Base-by-base conservation (phyloP, 2,113 vertebrate genomes). In the Cairina moschata region DNA sequence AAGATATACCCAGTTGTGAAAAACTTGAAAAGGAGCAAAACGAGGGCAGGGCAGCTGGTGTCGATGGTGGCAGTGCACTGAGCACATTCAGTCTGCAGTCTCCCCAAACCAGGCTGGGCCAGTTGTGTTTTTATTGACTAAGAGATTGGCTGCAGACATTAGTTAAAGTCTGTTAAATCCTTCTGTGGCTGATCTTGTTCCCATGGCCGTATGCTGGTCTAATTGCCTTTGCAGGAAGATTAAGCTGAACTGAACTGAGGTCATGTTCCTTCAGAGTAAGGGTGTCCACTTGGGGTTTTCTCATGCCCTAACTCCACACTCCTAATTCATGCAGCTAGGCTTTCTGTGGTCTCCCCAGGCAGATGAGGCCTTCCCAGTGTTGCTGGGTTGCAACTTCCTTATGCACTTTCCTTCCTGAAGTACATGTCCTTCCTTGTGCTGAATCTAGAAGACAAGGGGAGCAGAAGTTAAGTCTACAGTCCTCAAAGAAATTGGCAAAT, bases 251-350 rank as follows among this genome's bases (percentile, higher is more conserved):
- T 83, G 76, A 87, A 60, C 84, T 29, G 42, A 65, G 71, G 79
- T 88, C 58, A 52, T 20, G 42, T 72, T 91, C 40, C 67, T 91
- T 89, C 74, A 86, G 87, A 91, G 66, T 4, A 1, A 16, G 8
- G 82, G 25, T 3, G 3, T 87, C 66, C 65, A 55, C 81, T 68
- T 32, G 74, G 66, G 69, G 38, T 52, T 75, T 91, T 84, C 84
- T 95, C 63, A 36, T 81, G 40, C 65, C 56, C 32, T 78, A 65
- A 85, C 77, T 95, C 89, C 74, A 63, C 14, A 25, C 60, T 95
- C 14, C 66, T 96, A 52, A 92, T 92, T 94, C 89, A 92, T 75
- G 78, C 78, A 87, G 46, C 21, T 56, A 87, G 88, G 91, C 91
- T 93, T 96, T 92, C 78, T 55, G 23, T 52, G 78, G 74, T 1